Base-by-base conservation (phyloP, 2,797 vertebrate genomes). In the Alauda arvensis region DNA sequence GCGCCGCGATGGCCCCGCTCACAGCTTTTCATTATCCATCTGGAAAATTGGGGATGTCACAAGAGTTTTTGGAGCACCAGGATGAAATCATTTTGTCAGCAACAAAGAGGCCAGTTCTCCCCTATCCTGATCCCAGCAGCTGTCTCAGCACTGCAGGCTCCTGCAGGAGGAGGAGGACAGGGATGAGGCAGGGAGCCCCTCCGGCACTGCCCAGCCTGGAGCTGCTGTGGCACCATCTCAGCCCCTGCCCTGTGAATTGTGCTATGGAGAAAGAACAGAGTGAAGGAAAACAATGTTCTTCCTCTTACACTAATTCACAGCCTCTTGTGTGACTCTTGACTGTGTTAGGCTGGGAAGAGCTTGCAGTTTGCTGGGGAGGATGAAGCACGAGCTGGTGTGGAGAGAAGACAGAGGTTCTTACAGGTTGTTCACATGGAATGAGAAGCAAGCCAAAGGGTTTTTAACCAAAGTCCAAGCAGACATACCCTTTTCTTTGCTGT, bases 31-130 rank as follows among this genome's bases (percentile, higher is more conserved):
- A 33, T 61, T 87, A 85, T 69, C 92, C 74, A 51, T 33, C 70
- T 87, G 91, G 92, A 94, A 96, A 96, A 94, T 39, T 77, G 62
- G 40, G 1, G 43, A 70, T 88, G 91, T 89, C 92, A 91, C 42
- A 46, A 83, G 40, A 82, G 83, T 60, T 95, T 92, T 93, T 45
- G 90, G 34, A 89, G 71, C 48, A 89, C 71, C 12, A 31, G 55
- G 55, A 70, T 26, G 69, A 92, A 93, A 92, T 76, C 1, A 0
- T 68, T 75, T 87, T 89, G 81, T 93, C 95, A 92, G 88, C 82
- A 71, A 66, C 51, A 71, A 92, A 92, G 94, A 79, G 91, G 76
- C 70, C 83, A 46, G 55, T n/a, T 83, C 60, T 86, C 25, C 77
- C 85, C 63, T 84, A 18, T 57, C 77, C 88, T 1, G 3, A 34